A percentile compares a stretch with the other conserved stretches of the same genome.
Evolutionary conservation across 2,113 vertebrate species (phyloP).

Genomic region (Conger conger): DNA sequence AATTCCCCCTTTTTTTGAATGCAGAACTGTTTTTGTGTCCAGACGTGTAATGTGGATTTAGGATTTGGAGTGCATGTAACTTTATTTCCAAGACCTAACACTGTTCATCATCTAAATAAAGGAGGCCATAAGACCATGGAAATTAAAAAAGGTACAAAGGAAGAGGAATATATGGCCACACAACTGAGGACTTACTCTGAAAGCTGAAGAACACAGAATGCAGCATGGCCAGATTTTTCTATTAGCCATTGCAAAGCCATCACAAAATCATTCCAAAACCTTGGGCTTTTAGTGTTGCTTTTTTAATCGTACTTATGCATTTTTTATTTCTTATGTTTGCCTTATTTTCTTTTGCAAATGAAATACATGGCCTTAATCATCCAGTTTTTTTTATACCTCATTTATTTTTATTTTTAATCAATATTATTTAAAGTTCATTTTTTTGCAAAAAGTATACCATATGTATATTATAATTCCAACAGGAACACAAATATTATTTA

Average conservation of each 20-base stretch:
- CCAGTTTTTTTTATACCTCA: slow-evolving; percentile 92
- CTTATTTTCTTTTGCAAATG: slow-evolving; percentile 76
- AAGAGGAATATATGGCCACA: slow-evolving; percentile 32
- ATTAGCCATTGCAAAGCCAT: slow-evolving; percentile 79
- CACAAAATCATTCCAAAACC: slow-evolving; percentile 69
- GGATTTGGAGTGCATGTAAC: slow-evolving; percentile 67
- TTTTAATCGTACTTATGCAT: slow-evolving; percentile 53
- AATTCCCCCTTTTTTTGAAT: slow-evolving; percentile 73
- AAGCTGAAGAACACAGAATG: slow-evolving; percentile 27
- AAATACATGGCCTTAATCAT: slow-evolving; percentile 87
- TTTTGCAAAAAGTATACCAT: slow-evolving; percentile 72
- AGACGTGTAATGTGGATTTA: slow-evolving; percentile 39
- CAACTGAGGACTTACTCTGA: slow-evolving; percentile 45
- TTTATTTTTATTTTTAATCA: slow-evolving; percentile 59
- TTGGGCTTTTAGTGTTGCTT: slow-evolving; percentile 61
- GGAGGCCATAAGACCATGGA: slow-evolving; percentile 82
- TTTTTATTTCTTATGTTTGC: slow-evolving; percentile 63
- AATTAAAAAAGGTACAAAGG: slow-evolving; percentile 40
- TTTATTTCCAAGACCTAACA: slow-evolving; percentile 79
- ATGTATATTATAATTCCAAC: slow-evolving; percentile 68
- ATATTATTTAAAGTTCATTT: slow-evolving; percentile 57
- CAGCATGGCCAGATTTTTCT: slow-evolving; percentile 60
- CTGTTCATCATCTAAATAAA: slow-evolving; percentile 74
- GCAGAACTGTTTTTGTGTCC: slow-evolving; percentile 60
- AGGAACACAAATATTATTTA: slow-evolving; percentile 64